Base-by-base conservation (phyloP, 2,797 vertebrate species). In the Eulemur coronatus region DNA sequence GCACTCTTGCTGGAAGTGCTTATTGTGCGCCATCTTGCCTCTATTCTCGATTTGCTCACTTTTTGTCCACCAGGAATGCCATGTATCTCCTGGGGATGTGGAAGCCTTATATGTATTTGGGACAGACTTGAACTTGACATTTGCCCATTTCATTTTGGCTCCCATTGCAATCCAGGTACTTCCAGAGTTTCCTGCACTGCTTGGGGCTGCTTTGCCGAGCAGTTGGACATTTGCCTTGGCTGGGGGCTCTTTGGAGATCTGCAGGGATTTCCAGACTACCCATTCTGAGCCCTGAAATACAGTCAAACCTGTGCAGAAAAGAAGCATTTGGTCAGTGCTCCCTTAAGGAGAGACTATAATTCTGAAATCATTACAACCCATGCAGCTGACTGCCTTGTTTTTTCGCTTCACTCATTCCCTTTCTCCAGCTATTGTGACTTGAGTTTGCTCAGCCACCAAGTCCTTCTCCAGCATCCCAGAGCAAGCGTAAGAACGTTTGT, bases 401-500 rank as follows among this genome's bases (percentile, higher is more conserved):
- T 57, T 38, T 48, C 24, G 2, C 46, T 24, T 8, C 35, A 26
- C n/a, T 70, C 22, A 15, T 24, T 61, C 38, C 41, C 10, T 48
- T 4, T 72, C 3, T 1, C 80, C n/a, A 17, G 3, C 17, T 46
- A n/a, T 41, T 24, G 30, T 81, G 33, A 35, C 13, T 72, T 33
- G 61, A 1, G 11, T 73, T 35, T 33, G 22, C 55, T 72, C n/a
- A 67, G 84, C 65, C 20, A 4, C 65, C 1, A 0, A 38, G 38
- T 41, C 38, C 3, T 2, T n/a, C 48, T 33, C 35, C 26, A 15
- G 35, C 18, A 22, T 15, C 63, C 14, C 52, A 52, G 30, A 69
- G 20, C 1, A 3, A 14, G 4, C 0, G 4, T 43, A 5, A 28
- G 14, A n/a, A 17, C 0, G 35, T 69, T 41, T 65, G 15, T 2